Base-by-base conservation (phyloP, 1,140 invertebrate species). In the Macrobrachium rosenbergii region DNA sequence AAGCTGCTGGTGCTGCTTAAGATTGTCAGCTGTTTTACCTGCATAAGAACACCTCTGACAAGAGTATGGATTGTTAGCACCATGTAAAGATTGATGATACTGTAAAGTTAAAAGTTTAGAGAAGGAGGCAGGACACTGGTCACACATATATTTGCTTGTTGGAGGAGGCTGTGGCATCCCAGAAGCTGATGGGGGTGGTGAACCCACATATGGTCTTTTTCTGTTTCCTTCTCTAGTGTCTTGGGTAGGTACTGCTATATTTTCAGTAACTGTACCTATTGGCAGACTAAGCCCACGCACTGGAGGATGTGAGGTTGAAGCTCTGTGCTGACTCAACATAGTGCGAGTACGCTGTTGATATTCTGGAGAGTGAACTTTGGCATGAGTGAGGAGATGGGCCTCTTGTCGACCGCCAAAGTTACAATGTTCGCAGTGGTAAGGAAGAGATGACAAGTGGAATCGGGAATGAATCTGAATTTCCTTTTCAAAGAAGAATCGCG, bases 31-130 rank as follows among this genome's bases (percentile, higher is more conserved):
- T 12, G 95, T 96, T 90, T 95, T 96, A 0, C 96, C 95, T 52
- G 95, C 94, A 91, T 97, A 98, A 91, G 95, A 95, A 92, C 97
- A 98, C 88, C 95, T 94, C n/a, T 94, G 94, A 91, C 97, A 98
- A 88, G 95, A 95, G 90, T 95, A 94, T 23, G 94, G 93, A 37
- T 94, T 94, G 23, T 94, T 93, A 1, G 95, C 94, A 0, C 95
- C 95, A 85, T 96, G 95, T 73, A 96, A 91, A 11, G 94, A 94
- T 90, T 94, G 93, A 89, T 97, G 96, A 90, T 96, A 96, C 81
- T 94, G 94, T 77, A 97, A 91, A 77, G 95, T 94, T 78, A 94
- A 93, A 83, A 93, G 92, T 92, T 96, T 94, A 89, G 95, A 93
- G 90, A 95, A 95, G 90, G 94, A 93, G 17, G 95, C 93, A 52